Base-by-base conservation (phyloP, 2,888 invertebrate species). In the Leptinotarsa juncta region DNA sequence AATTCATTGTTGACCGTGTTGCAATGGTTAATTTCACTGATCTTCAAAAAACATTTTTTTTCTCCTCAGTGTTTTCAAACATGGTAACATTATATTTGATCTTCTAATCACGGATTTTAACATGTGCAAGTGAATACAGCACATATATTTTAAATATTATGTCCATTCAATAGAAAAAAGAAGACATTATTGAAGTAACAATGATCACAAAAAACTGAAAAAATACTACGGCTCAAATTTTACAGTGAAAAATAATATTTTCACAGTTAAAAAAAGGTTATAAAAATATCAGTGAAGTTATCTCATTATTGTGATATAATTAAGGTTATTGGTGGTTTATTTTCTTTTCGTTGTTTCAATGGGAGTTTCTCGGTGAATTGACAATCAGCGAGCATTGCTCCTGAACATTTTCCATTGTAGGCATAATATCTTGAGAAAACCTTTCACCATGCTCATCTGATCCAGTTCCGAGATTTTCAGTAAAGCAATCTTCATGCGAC, bases 261-360 rank as follows among this genome's bases (percentile, higher is more conserved):
- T 32, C 7, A 32, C 32, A 42, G 10, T 10, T 10, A 42, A 5
- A 32, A 1, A 26, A 32, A 42, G 32, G 32, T 3, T 10, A 42
- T 16, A n/a, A 15, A 66, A 66, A 66, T 15, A 48, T 66, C 51
- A n/a, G 14, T 51, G 10, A 14, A 51, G 15, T 18, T n/a, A 67
- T 67, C 42, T 23, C 26, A 67, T 48, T 48, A 32, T 5, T 5
- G 32, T 32, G 5, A 32, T 32, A 5, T 32, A 32, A 32, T 32
- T 32, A 5, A 32, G 55, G 32, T 32, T 23, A 66, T 72, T 72
- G 67, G 10, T 67, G 10, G 14, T 18, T 32, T 50, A 67, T 66
- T 67, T 72, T 50, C n/a, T 16, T 51, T 67, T 72, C 53, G 23
- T 66, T 18, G 71, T 72, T 53, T 65, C 65, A 0, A 71, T 71